Evolutionary conservation across 2,797 vertebrate species (phyloP), one percentile per base, ranked within the genome.

Genomic region (Caiman crocodilus): DNA sequence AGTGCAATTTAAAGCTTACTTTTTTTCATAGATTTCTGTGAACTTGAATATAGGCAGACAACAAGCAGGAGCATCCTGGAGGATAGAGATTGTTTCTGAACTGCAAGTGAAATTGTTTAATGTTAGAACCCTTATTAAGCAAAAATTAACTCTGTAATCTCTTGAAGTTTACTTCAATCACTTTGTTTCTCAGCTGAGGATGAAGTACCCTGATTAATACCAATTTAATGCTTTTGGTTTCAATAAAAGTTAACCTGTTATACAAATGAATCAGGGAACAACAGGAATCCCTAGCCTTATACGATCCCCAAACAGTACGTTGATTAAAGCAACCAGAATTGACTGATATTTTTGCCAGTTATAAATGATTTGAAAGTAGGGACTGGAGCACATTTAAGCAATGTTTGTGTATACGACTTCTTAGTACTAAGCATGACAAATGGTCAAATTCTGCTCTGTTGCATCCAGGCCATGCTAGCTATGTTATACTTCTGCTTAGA

Each of bases 31-130:
- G 90, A 99, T 99, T 94, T 99, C 99, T 26, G 98, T 98, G 82
- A 99, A 99, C 91, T 99, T 99, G 97, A 99, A 99, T 23, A 99
- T 97, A 85, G 99, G 99, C 91, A 99, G 98, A 91, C 99, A 99
- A 94, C 98, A 99, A 85, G 99, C 99, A 56, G 99, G 99, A 25
- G 99, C 99, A 85, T 99, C 99, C 90, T 99, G 99, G 88, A 99
- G 99, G 96, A 99, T 98, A 76, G 98, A 98, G 82, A 99, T 97
- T 0, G 99, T 97, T 98, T 99, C 99, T 14, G 98, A 98, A 93
- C 99, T 99, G 95, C 61, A 97, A 91, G 69, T 81, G 82, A 92
- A 93, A 63, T 65, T 80, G 65, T 12, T 5, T 26, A 25, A 28
- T 5, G 71, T 97, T 60, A 97, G 58, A 35, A 76, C 57, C 92